Base-by-base conservation (phyloP, 2,888 invertebrate species). In the Drosophila kuntzei region DNA sequence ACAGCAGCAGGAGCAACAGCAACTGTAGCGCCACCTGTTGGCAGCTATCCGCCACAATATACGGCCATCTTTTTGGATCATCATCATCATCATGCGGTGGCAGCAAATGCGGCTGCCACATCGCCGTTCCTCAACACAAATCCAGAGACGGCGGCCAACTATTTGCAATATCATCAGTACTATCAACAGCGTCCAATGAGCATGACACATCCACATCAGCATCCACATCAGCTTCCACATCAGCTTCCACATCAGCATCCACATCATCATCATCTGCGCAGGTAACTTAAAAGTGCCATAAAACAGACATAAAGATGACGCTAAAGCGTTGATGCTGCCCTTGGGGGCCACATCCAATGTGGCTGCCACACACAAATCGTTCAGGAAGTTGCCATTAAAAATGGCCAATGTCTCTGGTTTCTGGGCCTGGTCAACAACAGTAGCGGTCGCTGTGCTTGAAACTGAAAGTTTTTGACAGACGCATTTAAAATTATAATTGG, bases 31-130 rank as follows among this genome's bases (percentile, higher is more conserved):
- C 53, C 88, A 86, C 71, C 85, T 57, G 85, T 80, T 53, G 76
- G 75, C 59, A 79, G 73, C 67, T 91, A 89, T 74, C 92, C 91
- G 50, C 92, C 92, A 6, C 91, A 91, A 36, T 92, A 92, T 46
- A 89, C 91, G 5, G 85, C 92, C 58, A 91, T 92, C 59, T 92
- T 90, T 65, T 61, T 91, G 61, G 91, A 92, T 70, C 73, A 53
- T 1, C 80, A 76, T 66, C 79, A 76, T 70, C 82, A 73, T 50
- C 69, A 71, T 62, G 73, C 49, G 0, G 60, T 47, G 1, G 72
- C 81, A 54, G 79, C 80, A 55, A 90, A 84, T 71, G 83, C 87
- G 46, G 85, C 89, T 39, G 86, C 84, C 54, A 55, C 87, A 14
- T 76, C 88, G 18, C 81, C 89, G 41, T 86, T 83, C 54, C 54